These are phyloP conservation scores for Opisthograptis luteolata DNA, from an alignment of 2,888 invertebrate species.

Conservation along the genomic window DNA sequence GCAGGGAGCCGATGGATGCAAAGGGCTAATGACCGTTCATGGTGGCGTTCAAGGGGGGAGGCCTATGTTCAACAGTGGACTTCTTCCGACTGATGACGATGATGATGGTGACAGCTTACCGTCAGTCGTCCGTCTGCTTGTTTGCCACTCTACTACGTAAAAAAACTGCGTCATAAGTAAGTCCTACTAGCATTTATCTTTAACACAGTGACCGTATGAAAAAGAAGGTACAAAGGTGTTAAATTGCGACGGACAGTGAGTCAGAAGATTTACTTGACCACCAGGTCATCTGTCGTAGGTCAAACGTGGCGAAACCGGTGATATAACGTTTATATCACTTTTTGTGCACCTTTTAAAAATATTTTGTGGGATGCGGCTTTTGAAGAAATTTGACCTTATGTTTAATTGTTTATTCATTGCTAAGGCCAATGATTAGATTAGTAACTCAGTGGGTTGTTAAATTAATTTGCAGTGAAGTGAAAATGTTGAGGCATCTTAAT, in stretches of 20 bases:
- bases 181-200: slow-evolving; percentile 2
- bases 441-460: no score
- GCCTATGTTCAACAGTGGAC: no score
- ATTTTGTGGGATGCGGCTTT: slow-evolving; percentile 3
- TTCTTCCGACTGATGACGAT: no score
- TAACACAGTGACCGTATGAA: neutral
- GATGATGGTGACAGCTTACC: no score
- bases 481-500: no score
- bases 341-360: slow-evolving; percentile 11
- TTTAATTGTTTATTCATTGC: slow-evolving; percentile 8
- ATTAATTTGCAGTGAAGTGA: no score
- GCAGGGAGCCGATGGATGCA: no score
- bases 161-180: no score
- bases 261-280: slow-evolving; percentile 25
- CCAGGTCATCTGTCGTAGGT: slow-evolving; percentile 46
- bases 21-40: no score
- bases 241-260: slow-evolving; percentile 19
- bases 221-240: neutral
- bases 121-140: no score
- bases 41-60: no score
- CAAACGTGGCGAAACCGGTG: slow-evolving; percentile 39
- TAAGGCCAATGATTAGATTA: neutral
- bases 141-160: no score
- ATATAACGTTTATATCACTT: slow-evolving; percentile 33
- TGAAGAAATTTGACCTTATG: slow-evolving; percentile 8